Evolutionary conservation across 2,888 invertebrate genomes (phyloP), one percentile per base, ranked within the genome.

Genomic region (Odontocolon sp.): DNA sequence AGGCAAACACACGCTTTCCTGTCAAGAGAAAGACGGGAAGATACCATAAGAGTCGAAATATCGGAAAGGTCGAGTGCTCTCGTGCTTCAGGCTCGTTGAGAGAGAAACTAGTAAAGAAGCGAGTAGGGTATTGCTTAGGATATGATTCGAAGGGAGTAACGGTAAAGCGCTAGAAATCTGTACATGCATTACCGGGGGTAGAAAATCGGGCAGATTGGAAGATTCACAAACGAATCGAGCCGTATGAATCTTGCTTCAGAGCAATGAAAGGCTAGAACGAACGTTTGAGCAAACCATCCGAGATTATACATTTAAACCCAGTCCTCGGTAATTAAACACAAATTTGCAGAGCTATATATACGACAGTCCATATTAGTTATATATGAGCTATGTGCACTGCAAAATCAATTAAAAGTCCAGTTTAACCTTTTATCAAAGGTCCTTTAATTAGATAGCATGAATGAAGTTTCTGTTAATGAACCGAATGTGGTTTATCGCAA

Each of bases 21-120:
- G 21, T 36, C 26, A 36, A 56, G 61, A 67, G 36, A n/a, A n/a
- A n/a, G n/a, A n/a, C n/a, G 33, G 57, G 47, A 66, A 59, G 42
- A 72, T 72, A 28, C 50, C 72, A 31, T 36, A 50, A 56, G 68
- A 42, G 52, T 68, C 68, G 63, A 57, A 72, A 72, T 52, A 72
- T 68, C 63, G 59, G 42, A 47, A 26, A 50, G 45, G 57, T 2
- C 33, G 50, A n/a, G 47, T 6, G 14, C 2, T 9, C 23, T 14
- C 38, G 18, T 26, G 14, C 28, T 57, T 40, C 50, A 36, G 31
- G 14, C 45, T 42, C 42, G 42, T 28, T 2, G 23, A 38, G 63
- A 52, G n/a, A 42, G 21, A 42, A 56, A 45, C 31, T 18, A 28
- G 66, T 38, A 33, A 57, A 21, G 38, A 23, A 18, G 56, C 26